Evolutionary conservation across 2,797 vertebrate species (phyloP).

Genomic region (Coracias cyanogaster): DNA sequence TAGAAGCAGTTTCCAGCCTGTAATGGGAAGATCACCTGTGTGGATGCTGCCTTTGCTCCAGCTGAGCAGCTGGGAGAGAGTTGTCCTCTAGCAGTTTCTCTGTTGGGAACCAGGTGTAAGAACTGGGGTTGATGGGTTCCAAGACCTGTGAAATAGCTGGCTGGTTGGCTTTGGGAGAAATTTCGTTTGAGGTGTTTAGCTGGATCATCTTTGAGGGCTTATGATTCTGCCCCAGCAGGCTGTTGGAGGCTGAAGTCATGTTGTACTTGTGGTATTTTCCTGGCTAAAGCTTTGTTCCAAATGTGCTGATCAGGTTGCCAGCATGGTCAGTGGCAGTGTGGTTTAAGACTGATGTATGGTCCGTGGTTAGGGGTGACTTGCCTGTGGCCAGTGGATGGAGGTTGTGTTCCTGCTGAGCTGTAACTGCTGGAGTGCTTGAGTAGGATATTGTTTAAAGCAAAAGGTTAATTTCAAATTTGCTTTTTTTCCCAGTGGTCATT

Average conservation of each 20-base stretch:
- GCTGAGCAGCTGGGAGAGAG: background rate
- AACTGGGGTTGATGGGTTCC: accelerated
- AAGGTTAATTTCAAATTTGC: background rate
- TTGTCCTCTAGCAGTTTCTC: background rate
- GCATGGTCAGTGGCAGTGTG: background rate
- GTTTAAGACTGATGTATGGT: background rate
- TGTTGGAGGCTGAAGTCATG: background rate
- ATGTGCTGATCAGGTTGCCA: accelerated
- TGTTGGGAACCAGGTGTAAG: background rate
- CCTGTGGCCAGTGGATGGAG: background rate
- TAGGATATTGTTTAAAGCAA: background rate
- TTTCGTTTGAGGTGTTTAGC: background rate
- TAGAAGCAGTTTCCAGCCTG: background rate
- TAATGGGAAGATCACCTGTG: background rate
- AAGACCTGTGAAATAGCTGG: background rate
- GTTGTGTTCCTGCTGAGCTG: background rate
- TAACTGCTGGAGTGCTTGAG: background rate
- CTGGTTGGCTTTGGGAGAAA: background rate
- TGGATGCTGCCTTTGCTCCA: background rate
- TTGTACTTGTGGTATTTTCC: background rate
- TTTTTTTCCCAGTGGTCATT: background rate
- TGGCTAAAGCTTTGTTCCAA: background rate
- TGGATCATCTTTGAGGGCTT: background rate
- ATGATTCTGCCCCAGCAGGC: background rate
- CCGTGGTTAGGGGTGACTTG: background rate